A percentile compares a stretch with the other conserved stretches of the same genome.
Evolutionary conservation across 1,140 invertebrate genomes (phyloP).

Genomic region (Macrobrachium nipponense): DNA sequence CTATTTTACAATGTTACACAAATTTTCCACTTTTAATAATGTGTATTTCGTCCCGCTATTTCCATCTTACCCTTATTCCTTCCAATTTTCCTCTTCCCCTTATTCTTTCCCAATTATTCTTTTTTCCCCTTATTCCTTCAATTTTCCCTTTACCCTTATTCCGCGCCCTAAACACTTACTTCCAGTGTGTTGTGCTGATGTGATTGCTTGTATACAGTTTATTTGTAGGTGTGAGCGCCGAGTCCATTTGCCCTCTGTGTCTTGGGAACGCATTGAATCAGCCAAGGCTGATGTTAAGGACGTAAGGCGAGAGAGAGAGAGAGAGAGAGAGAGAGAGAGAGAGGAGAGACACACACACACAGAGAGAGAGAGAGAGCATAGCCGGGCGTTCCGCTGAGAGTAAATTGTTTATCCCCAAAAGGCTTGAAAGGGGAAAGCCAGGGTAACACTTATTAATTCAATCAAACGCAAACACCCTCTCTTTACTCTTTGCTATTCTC

Average conservation of each 20-base stretch:
- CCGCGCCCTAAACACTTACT: background rate
- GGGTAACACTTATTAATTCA: slow-evolving; percentile 4
- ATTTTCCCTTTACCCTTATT: background rate
- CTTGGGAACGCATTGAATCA: too few relatives aligned
- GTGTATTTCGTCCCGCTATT: too few relatives aligned
- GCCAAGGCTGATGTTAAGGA: too few relatives aligned
- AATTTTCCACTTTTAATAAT: background rate
- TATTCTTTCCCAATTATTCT: too few relatives aligned
- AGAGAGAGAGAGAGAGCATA: slow-evolving; percentile 17
- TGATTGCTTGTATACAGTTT: background rate
- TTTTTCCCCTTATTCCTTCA: background rate
- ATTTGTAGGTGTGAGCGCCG: too few relatives aligned
- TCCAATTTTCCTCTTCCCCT: too few relatives aligned
- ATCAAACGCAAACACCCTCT: background rate
- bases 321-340: slow-evolving; percentile 26
- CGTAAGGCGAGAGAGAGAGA: slow-evolving; percentile 3
- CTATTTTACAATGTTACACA: background rate
- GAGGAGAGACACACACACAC: too few relatives aligned
- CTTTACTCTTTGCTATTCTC: background rate
- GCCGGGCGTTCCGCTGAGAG: background rate
- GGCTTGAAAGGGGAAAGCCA: background rate
- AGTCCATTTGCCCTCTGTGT: too few relatives aligned
- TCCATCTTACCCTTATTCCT: too few relatives aligned
- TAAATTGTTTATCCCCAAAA: background rate
- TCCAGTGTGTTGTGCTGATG: background rate